A percentile compares a stretch with the other conserved stretches of the same genome.
phyloP scores from a whole-genome alignment of 2,888 invertebrate genomes.

The Minunthozetes semirufus region DNA sequence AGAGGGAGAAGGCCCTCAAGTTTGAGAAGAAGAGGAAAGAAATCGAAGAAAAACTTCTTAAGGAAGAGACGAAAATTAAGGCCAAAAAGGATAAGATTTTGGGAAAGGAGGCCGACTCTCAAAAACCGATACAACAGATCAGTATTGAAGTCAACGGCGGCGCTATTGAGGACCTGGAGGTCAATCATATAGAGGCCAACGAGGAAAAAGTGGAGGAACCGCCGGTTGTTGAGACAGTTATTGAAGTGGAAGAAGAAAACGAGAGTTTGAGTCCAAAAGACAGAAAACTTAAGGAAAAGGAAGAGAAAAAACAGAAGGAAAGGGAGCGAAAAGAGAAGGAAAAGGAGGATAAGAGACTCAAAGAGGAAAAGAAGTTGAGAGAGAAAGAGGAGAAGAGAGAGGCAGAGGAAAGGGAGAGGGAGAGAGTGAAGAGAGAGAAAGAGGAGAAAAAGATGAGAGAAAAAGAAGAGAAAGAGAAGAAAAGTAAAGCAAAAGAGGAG shows the following conservation, averaged over 20 bases:
- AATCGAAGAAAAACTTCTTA: constrained; percentile 8
- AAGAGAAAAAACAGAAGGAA: background rate
- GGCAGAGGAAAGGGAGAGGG: background rate
- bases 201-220: constrained; percentile 9
- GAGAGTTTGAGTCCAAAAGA: constrained; percentile 1
- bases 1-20: background rate
- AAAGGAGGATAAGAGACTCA: constrained; percentile 6
- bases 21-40: constrained; percentile 15
- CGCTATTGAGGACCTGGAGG: constrained; percentile 25
- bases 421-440: background rate
- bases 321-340: constrained; percentile 3
- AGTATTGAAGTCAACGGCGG: constrained; percentile 8
- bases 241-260: background rate
- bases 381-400: constrained; percentile 5
- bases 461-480: background rate
- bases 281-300: background rate
- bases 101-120: background rate
- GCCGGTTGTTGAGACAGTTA: background rate
- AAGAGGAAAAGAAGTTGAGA: background rate
- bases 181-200: background rate
- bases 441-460: background rate
- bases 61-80: background rate
- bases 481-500: background rate
- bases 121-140: background rate
- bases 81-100: constrained; percentile 1